A percentile compares a stretch with the other conserved stretches of the same genome.
Conservation (phyloP, 1,140 invertebrate species). For the Camponotus pennsylvanicus region DNA sequence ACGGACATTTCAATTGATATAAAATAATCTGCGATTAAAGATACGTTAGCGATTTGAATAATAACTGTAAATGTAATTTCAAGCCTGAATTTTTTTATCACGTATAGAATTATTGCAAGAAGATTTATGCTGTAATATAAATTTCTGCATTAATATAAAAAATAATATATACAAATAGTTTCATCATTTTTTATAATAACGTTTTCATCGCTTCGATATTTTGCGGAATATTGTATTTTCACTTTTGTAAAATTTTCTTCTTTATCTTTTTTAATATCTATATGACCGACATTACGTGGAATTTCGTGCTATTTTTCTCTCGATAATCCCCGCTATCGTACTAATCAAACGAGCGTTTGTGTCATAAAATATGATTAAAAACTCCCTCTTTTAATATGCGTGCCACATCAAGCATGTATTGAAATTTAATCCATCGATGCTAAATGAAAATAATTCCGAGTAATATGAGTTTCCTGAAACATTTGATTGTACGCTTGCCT, state of each 20-base stretch:
- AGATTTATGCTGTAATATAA: background rate
- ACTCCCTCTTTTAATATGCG: conserved; percentile 19
- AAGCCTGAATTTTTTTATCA: background rate
- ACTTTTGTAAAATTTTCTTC: background rate
- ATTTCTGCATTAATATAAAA: conserved; percentile 15
- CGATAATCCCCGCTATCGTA: conserved; percentile 32
- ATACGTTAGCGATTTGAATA: background rate
- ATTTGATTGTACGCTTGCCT: conserved; percentile 15
- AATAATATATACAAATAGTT: conserved; percentile 31
- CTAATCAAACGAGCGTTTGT: conserved; percentile 52
- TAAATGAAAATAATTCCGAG: conserved; percentile 24
- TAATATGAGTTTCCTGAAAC: conserved; percentile 25
- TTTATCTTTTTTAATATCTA: conserved; percentile 30
- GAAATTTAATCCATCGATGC: conserved; percentile 40
- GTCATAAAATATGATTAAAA: conserved; percentile 46
- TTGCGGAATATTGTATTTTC: conserved; percentile 8
- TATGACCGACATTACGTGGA: background rate
- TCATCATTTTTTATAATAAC: background rate
- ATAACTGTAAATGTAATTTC: background rate
- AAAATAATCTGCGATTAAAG: background rate
- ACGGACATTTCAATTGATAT: background rate
- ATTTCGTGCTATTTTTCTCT: conserved; percentile 39
- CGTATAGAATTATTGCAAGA: background rate
- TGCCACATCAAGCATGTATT: conserved; percentile 16
- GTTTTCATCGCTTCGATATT: conserved; percentile 13